phyloP scores from a whole-genome alignment of 2,888 invertebrate species.

The Cephus pulcher region DNA sequence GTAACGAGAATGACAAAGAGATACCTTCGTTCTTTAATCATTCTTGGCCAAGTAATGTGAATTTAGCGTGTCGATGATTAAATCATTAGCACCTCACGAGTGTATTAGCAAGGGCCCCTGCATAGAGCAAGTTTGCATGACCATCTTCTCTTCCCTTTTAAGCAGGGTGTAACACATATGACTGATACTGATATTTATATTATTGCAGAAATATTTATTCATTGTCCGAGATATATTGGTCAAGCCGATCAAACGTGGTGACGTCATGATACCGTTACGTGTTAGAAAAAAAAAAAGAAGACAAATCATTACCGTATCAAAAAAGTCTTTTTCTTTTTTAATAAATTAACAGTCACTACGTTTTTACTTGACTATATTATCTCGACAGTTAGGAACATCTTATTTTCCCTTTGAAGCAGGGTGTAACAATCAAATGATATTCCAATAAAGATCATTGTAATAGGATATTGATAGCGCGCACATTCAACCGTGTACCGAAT shows the following conservation, averaged over 20 bases:
- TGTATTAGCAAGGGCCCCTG: conserved; percentile 39
- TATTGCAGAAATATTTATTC: conserved; percentile 53
- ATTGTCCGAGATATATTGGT: conserved; percentile 24
- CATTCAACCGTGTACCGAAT: not conserved
- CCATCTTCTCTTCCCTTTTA: conserved; percentile 56
- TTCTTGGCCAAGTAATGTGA: conserved; percentile 28
- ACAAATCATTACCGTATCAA: not conserved
- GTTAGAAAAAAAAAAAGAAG: too few species aligned
- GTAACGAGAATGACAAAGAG: conserved; percentile 13
- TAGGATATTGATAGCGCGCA: not conserved
- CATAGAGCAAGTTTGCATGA: conserved; percentile 58
- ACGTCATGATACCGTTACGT: not conserved
- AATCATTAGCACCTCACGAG: not conserved
- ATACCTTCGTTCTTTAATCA: not conserved
- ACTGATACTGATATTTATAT: conserved; percentile 61
- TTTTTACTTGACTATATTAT: not conserved
- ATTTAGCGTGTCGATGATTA: conserved; percentile 24
- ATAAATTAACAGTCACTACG: not conserved
- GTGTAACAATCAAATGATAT: conserved; percentile 50
- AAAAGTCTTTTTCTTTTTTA: not conserved
- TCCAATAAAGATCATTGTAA: conserved; percentile 49
- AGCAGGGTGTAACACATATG: conserved; percentile 55
- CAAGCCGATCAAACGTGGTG: not conserved
- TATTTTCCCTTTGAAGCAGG: conserved; percentile 56
- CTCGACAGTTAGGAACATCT: conserved; percentile 43